phyloP scores from a whole-genome alignment of 1,140 invertebrate species.

The Drosophila punjabiensis region DNA sequence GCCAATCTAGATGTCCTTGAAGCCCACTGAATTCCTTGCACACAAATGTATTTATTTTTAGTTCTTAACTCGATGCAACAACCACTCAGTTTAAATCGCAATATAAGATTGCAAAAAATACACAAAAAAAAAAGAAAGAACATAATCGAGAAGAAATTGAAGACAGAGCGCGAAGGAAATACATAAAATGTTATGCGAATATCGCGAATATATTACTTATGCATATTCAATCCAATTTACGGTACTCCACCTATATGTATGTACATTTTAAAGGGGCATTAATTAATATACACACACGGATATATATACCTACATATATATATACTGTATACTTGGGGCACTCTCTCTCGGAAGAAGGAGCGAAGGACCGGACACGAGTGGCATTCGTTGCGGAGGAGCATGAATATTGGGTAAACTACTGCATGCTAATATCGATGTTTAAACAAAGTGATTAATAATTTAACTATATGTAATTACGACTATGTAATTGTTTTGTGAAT shows the following conservation, averaged over 20 bases:
- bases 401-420: slow-evolving; percentile 43
- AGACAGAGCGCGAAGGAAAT: slow-evolving; percentile 24
- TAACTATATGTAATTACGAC: slow-evolving; percentile 55
- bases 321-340: slow-evolving; percentile 46
- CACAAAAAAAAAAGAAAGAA: slow-evolving; percentile 28
- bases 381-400: slow-evolving; percentile 52
- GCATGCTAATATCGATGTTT: slow-evolving; percentile 57
- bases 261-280: slow-evolving; percentile 72
- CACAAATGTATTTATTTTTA: slow-evolving; percentile 43
- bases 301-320: no score
- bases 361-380: slow-evolving; percentile 29
- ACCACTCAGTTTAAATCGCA: slow-evolving; percentile 52
- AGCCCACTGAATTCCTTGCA: slow-evolving; percentile 33
- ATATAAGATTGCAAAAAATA: slow-evolving; percentile 43
- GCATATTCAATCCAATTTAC: slow-evolving; percentile 71
- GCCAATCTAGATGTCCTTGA: slow-evolving; percentile 56
- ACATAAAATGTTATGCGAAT: slow-evolving; percentile 62
- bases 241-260: slow-evolving; percentile 51
- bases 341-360: slow-evolving; percentile 40
- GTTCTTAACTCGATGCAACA: slow-evolving; percentile 40
- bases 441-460: slow-evolving; percentile 74
- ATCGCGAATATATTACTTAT: slow-evolving; percentile 51
- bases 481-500: slow-evolving; percentile 73
- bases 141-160: slow-evolving; percentile 8
- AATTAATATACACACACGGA: slow-evolving; percentile 44